Evolutionary conservation across 2,888 invertebrate species (phyloP), one percentile per base, ranked within the genome.

Genomic region (Geophilus truncorum): DNA sequence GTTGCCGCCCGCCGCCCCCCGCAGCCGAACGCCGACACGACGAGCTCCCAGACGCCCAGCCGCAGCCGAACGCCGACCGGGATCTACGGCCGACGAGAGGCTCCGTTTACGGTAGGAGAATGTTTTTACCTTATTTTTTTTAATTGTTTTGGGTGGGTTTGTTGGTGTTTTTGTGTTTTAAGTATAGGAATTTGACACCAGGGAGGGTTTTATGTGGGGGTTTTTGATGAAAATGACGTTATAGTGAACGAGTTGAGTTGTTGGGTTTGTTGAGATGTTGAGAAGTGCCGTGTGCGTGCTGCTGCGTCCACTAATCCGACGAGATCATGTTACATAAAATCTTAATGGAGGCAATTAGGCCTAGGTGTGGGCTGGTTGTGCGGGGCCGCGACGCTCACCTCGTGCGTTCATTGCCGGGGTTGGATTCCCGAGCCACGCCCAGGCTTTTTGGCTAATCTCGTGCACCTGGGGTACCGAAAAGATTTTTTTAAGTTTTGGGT

Each of bases 281-380:
- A n/a, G 45, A 18, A 2, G 45, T 6, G 45, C 6, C 45, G 45
- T 28, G 62, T 25, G 62, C 62, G 62, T 62, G 62, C 62, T 45
- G 62, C 62, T 62, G 62, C 62, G 62, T 62, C 62, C 62, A 62
- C 62, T 78, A 78, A 78, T 78, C 78, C 45, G 36, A 40, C 78
- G 9, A 45, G 78, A 78, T 78, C 36, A 78, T 36, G 78, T 28
- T 36, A 78, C 78, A 78, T 78, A 78, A 78, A 78, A 78, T 78
- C 78, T 78, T 78, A 78, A 78, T 78, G 45, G 78, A 40, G 21
- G 78, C 78, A 78, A 78, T 78, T 78, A 78, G 78, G 40, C 9
- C 40, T 62, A 25, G 62, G 62, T 62, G 2, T 23, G 62, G 1
- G 6, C 51, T 51, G 18, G 57, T 6, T 9, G 62, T 25, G 10